Evolutionary conservation across 2,113 vertebrate species (phyloP).

Genomic region (Syngnathoides biaculeatus): DNA sequence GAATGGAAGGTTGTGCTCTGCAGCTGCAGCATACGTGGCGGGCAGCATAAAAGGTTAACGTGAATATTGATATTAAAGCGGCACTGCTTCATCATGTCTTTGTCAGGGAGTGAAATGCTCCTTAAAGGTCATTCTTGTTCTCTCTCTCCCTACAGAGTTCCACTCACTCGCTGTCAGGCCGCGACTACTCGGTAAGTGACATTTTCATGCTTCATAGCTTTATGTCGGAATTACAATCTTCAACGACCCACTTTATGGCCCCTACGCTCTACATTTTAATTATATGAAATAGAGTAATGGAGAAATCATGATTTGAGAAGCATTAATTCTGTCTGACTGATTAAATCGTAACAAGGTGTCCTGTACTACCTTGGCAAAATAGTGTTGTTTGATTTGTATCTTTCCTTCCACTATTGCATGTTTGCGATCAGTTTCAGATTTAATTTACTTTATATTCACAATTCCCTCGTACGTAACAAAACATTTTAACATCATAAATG

Average conservation of each 20-base stretch:
- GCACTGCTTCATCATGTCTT: constrained; percentile 74
- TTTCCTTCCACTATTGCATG: constrained; percentile 43
- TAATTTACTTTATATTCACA: neutral
- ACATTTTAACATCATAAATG: neutral
- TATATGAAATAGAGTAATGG: constrained; percentile 78
- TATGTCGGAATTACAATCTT: constrained; percentile 75
- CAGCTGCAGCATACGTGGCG: constrained; percentile 34
- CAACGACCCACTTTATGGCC: constrained; percentile 73
- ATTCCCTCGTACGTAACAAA: neutral
- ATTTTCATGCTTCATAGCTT: constrained; percentile 76
- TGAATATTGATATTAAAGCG: constrained; percentile 79
- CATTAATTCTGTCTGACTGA: constrained; percentile 76
- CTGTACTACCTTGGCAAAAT: constrained; percentile 63
- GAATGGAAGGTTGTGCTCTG: constrained; percentile 32
- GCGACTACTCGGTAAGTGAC: constrained; percentile 79
- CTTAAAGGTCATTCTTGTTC: constrained; percentile 76
- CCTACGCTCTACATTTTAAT: constrained; percentile 75
- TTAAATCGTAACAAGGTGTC: constrained; percentile 75
- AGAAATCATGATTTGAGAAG: constrained; percentile 74
- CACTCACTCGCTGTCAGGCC: constrained; percentile 77
- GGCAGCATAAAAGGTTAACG: constrained; percentile 76
- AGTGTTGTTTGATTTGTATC: constrained; percentile 64
- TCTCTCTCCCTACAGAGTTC: constrained; percentile 76
- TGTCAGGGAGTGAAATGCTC: constrained; percentile 69
- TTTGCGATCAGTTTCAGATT: constrained; percentile 45